Evolutionary conservation across 1,140 invertebrate genomes (phyloP).

Genomic region (Magallana gigas): DNA sequence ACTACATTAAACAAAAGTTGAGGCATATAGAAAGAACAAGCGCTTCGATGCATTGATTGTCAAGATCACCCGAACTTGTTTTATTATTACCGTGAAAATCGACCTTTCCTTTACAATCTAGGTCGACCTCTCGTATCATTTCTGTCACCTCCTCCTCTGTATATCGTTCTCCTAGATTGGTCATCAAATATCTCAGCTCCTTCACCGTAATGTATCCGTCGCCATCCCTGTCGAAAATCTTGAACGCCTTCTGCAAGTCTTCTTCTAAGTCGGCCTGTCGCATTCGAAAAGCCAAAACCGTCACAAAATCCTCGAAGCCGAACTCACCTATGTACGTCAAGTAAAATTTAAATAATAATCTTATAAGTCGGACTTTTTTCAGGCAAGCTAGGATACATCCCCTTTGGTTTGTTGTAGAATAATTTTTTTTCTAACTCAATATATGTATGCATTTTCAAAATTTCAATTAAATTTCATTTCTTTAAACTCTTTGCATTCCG

Average conservation of each 20-base stretch:
- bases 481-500: too few species aligned
- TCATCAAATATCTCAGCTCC: slow-evolving; percentile 86
- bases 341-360: not conserved
- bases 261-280: slow-evolving; percentile 41
- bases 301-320: slow-evolving; percentile 63
- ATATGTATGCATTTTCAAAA: too few species aligned
- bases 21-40: too few species aligned
- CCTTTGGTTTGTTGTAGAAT: too few species aligned
- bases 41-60: too few species aligned
- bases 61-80: too few species aligned
- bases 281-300: slow-evolving; percentile 1
- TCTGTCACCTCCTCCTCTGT: slow-evolving; percentile 94
- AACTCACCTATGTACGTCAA: slow-evolving; percentile 54
- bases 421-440: too few species aligned
- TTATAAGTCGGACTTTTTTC: too few species aligned
- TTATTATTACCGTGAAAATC: slow-evolving; percentile 56
- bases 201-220: slow-evolving; percentile 85
- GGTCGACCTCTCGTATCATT: slow-evolving; percentile 87
- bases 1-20: too few species aligned
- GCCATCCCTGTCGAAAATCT: slow-evolving; percentile 98
- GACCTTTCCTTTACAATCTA: slow-evolving; percentile 59
- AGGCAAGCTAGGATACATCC: too few species aligned
- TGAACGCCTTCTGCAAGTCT: slow-evolving; percentile 98
- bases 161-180: slow-evolving; percentile 92
- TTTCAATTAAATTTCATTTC: too few species aligned